Evolutionary conservation across 2,888 invertebrate genomes (phyloP).

Genomic region (Automeris io): DNA sequence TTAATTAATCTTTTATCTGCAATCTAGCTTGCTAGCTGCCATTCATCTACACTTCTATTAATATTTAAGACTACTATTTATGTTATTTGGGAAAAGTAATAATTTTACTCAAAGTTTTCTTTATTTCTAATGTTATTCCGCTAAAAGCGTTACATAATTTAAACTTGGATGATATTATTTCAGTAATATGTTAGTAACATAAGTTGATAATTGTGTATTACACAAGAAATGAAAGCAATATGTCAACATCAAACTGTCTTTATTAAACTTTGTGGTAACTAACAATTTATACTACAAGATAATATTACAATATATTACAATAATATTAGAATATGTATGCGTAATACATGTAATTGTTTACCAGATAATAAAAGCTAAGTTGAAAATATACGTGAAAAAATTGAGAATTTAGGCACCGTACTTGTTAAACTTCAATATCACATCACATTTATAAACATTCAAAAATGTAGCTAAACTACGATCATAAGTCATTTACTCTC

Average conservation of each 20-base stretch:
- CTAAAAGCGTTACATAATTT: too few relatives aligned
- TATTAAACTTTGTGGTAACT: conserved; percentile 66
- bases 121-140: too few relatives aligned
- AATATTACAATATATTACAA: conserved; percentile 60
- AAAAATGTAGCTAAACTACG: conserved; percentile 34
- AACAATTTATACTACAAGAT: conserved; percentile 72
- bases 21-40: too few relatives aligned
- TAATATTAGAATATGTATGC: conserved; percentile 52
- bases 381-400: conserved; percentile 45
- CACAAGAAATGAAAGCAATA: conserved; percentile 17
- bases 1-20: too few relatives aligned
- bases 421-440: conserved; percentile 67
- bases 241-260: conserved; percentile 71
- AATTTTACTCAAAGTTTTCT: too few relatives aligned
- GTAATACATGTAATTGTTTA: conserved; percentile 32
- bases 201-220: conserved; percentile 6
- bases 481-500: conserved; percentile 51
- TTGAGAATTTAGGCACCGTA: conserved; percentile 74
- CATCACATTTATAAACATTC: too few relatives aligned
- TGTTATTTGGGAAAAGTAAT: too few relatives aligned
- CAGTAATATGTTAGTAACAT: not conserved
- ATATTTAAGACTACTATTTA: too few relatives aligned
- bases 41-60: too few relatives aligned
- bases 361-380: conserved; percentile 41
- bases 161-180: too few relatives aligned